These are phyloP conservation scores for Congeria kusceri DNA, from an alignment of 2,888 invertebrate genomes.

Conservation along the genomic window DNA sequence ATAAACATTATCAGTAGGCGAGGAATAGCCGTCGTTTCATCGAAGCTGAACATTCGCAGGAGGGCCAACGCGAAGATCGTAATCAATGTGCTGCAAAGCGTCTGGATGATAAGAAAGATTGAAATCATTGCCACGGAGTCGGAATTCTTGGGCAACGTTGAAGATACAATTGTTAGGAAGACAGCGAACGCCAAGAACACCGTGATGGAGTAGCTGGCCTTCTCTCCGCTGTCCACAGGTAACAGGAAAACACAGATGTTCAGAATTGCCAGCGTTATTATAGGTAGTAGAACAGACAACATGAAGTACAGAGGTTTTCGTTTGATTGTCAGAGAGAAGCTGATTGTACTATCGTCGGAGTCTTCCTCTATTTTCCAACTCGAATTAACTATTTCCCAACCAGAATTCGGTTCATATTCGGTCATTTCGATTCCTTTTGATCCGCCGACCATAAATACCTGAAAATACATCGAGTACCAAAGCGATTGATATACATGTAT, in stretches of 20 bases:
- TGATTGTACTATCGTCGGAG: slow-evolving; percentile 28
- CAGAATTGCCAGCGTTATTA: slow-evolving; percentile 51
- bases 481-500: neutral
- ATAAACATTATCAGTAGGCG: slow-evolving; percentile 2
- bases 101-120: slow-evolving; percentile 46
- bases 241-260: slow-evolving; percentile 55
- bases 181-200: slow-evolving; percentile 57
- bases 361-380: slow-evolving; percentile 15
- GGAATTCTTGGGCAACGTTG: slow-evolving; percentile 45
- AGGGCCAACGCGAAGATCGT: slow-evolving; percentile 24
- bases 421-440: slow-evolving; percentile 30
- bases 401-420: slow-evolving; percentile 37
- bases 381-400: slow-evolving; percentile 41
- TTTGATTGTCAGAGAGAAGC: slow-evolving; percentile 38
- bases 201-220: slow-evolving; percentile 50
- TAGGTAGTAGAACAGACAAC: slow-evolving; percentile 57
- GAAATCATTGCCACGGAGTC: slow-evolving; percentile 45
- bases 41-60: slow-evolving; percentile 19
- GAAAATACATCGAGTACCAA: slow-evolving; percentile 6
- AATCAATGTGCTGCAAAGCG: slow-evolving; percentile 39
- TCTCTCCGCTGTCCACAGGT: slow-evolving; percentile 55
- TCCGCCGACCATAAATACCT: slow-evolving; percentile 37
- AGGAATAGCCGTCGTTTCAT: slow-evolving; percentile 1
- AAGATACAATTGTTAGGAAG: slow-evolving; percentile 45
- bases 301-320: slow-evolving; percentile 60